These are phyloP conservation scores for Clytia hemisphaerica DNA, from an alignment of 30 jellyfish, hydroid and myxozoan genomes.

Conservation along the genomic window DNA sequence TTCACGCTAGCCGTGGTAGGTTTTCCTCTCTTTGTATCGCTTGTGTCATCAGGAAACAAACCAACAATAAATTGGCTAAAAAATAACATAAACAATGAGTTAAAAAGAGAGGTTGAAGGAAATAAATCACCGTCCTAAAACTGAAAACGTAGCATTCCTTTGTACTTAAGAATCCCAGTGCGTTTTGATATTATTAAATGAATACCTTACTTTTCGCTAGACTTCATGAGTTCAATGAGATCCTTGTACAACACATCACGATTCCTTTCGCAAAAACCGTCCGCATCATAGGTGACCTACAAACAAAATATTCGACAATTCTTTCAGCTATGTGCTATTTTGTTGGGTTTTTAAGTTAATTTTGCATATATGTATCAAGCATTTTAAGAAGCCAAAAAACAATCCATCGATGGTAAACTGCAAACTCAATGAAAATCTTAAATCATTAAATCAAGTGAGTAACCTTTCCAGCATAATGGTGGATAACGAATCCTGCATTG, in stretches of 20 bases:
- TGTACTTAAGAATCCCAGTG: neutral
- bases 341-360: too few species aligned
- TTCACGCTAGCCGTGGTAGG: slow-evolving; percentile 95
- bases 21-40: slow-evolving; percentile 63
- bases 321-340: too few species aligned
- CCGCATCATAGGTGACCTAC: slow-evolving; percentile 95
- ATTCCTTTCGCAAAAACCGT: slow-evolving; percentile 95
- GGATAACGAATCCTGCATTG: slow-evolving; percentile 79
- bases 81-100: neutral
- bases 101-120: neutral
- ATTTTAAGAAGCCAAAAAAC: too few species aligned
- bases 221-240: slow-evolving; percentile 71
- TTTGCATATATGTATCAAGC: too few species aligned
- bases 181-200: neutral
- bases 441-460: too few species aligned
- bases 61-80: slow-evolving; percentile 60
- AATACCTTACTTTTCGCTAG: slow-evolving; percentile 71
- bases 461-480: slow-evolving; percentile 99
- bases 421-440: neutral
- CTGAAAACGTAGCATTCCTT: too few species aligned
- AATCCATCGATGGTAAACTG: too few species aligned
- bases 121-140: too few species aligned
- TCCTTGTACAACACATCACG: slow-evolving; percentile 94
- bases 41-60: slow-evolving; percentile 87
- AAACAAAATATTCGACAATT: too few species aligned